phyloP scores from a whole-genome alignment of 2,113 vertebrate genomes.

The Sterrhoptilus dennistouni region DNA sequence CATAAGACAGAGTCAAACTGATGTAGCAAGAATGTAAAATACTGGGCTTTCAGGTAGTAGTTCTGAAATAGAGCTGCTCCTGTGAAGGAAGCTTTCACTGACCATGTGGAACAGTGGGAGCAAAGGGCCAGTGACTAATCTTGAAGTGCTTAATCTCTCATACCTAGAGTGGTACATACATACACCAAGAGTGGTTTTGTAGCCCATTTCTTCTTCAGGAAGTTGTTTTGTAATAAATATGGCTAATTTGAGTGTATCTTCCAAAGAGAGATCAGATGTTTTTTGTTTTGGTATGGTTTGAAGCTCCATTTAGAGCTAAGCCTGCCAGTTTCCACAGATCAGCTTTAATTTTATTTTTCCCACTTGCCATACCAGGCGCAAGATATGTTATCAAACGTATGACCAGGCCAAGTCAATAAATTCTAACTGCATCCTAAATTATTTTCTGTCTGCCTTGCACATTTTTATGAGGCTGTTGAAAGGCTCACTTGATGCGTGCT shows the following conservation, averaged over 20 bases:
- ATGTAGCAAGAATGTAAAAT: not conserved
- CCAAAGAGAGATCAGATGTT: not conserved
- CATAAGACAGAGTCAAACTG: not conserved
- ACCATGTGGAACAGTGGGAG: rapidly evolving
- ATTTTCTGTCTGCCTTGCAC: conserved; percentile 4
- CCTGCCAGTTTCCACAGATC: not conserved
- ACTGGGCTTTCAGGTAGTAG: not conserved
- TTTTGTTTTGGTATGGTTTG: not conserved
- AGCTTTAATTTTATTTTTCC: not conserved
- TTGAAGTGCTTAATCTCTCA: not conserved
- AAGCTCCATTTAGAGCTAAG: not conserved
- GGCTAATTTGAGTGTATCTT: not conserved
- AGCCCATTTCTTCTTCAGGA: not conserved
- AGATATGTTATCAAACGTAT: not conserved
- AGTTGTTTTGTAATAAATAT: not conserved
- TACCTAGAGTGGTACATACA: not conserved
- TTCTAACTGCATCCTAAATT: not conserved
- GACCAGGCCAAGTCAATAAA: conserved; percentile 30
- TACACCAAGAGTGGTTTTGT: not conserved
- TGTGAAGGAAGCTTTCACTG: not conserved
- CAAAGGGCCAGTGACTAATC: not conserved
- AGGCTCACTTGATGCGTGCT: not conserved
- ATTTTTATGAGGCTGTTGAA: not conserved
- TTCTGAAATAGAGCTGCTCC: not conserved
- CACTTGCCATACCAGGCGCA: not conserved